Evolutionary conservation across 1,140 invertebrate genomes (phyloP), one percentile per base, ranked within the genome.

Genomic region (Drosophila persimilis): DNA sequence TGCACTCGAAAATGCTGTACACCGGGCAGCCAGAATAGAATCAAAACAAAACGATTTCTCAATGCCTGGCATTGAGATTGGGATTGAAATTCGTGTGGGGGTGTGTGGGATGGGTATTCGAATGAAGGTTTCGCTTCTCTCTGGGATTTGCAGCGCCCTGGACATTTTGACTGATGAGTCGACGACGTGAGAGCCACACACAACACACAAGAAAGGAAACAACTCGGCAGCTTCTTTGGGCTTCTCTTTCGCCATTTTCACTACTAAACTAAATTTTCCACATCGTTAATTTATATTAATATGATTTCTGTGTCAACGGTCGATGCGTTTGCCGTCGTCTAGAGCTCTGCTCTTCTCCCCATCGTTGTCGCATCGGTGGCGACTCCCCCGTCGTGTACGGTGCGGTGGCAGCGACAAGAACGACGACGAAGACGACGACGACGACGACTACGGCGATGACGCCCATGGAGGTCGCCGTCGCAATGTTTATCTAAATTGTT

Each of bases 251-350:
- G 75, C 67, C 80, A 70, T 84, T 90, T 85, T 90, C 89, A 90
- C 89, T 89, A 90, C 89, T 90, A 91, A 91, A 91, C 90, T 91
- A 90, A 90, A 90, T 91, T 91, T 91, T 91, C 90, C 89, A 89
- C 90, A 90, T 91, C 90, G 90, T 91, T 91, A 90, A 91, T 91
- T 91, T 91, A 91, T 91, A 91, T 91, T 91, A 91, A 91, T 91
- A 91, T 89, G 86, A 91, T 90, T 90, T 90, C 84, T 88, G 85
- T 90, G 89, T 90, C 89, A 90, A 86, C 86, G 77, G 71, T 75
- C 84, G 78, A 74, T 76, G 78, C 66, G 65, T 45, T 64, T 57
- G 75, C 71, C 64, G 78, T 39, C 11, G 35, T 74, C 81, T 86
- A 62, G 46, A 71, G 70, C 53, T 65, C 39, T 41, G 56, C 60